Conservation (phyloP, 2,888 invertebrate species). For the Griposia aprilina region DNA sequence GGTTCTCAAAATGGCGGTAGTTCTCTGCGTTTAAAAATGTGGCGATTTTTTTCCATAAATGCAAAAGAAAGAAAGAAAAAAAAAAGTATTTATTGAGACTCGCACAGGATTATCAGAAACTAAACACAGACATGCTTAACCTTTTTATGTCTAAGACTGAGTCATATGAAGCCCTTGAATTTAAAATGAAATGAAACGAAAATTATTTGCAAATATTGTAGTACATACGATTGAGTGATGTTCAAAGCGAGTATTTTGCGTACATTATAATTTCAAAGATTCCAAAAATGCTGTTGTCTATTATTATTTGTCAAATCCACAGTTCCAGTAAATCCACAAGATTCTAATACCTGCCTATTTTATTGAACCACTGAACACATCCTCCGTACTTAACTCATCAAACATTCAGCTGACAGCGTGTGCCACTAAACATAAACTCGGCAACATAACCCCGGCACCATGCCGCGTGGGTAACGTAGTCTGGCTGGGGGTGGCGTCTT, state of each 20-base stretch:
- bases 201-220: neutral
- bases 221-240: neutral
- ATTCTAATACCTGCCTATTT: neutral
- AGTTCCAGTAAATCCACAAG: neutral
- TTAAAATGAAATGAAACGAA: no score
- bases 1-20: neutral
- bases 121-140: no score
- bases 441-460: conserved; percentile 53
- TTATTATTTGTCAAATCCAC: neutral
- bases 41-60: neutral
- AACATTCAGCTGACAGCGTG: conserved; percentile 41
- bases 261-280: neutral
- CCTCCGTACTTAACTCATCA: conserved; percentile 30
- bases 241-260: neutral
- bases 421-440: conserved; percentile 36
- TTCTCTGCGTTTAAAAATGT: neutral
- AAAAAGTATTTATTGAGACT: no score
- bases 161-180: neutral
- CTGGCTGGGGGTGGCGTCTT: conserved; percentile 71
- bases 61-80: no score
- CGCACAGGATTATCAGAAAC: no score
- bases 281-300: neutral
- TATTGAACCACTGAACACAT: conserved; percentile 18
- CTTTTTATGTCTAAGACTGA: neutral
- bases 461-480: conserved; percentile 62